Conservation (phyloP, 1,140 invertebrate species). For the Colletes gigas region DNA sequence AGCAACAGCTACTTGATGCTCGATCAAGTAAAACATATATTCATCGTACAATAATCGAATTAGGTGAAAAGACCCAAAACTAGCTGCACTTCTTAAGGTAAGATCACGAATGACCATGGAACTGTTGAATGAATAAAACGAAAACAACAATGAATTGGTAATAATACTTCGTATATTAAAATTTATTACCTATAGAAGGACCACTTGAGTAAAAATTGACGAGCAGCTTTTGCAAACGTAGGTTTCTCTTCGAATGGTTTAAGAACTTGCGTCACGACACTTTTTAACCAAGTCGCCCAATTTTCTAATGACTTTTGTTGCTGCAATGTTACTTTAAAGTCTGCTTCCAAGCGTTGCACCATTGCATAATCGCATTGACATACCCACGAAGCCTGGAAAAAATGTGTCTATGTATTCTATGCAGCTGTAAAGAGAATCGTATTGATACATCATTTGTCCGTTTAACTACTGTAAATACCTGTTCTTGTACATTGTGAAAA, state of each 20-base stretch:
- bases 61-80: conserved; percentile 99
- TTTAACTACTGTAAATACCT: conserved; percentile 78
- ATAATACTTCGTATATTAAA: neutral
- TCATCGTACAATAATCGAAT: conserved; percentile 98
- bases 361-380: conserved; percentile 95
- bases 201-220: conserved; percentile 98
- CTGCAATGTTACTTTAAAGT: conserved; percentile 96
- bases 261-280: conserved; percentile 93
- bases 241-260: conserved; percentile 93
- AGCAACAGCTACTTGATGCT: conserved; percentile 96
- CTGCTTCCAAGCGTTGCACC: conserved; percentile 93
- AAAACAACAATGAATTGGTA: conserved; percentile 23
- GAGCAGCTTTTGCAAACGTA: conserved; percentile 93
- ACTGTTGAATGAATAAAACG: conserved; percentile 81
- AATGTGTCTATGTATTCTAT: neutral
- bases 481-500: conserved; percentile 96
- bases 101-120: conserved; percentile 98
- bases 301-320: conserved; percentile 97
- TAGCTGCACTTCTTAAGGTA: conserved; percentile 96
- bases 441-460: neutral
- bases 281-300: conserved; percentile 98
- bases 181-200: conserved; percentile 94
- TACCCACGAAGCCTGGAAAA: conserved; percentile 93
- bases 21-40: conserved; percentile 99
- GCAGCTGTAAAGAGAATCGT: neutral